Percentiles rank a stretch among this genome's conserved stretches.
phyloP scores from a whole-genome alignment of 2,113 vertebrate genomes.

The Copsychus sechellarum region DNA sequence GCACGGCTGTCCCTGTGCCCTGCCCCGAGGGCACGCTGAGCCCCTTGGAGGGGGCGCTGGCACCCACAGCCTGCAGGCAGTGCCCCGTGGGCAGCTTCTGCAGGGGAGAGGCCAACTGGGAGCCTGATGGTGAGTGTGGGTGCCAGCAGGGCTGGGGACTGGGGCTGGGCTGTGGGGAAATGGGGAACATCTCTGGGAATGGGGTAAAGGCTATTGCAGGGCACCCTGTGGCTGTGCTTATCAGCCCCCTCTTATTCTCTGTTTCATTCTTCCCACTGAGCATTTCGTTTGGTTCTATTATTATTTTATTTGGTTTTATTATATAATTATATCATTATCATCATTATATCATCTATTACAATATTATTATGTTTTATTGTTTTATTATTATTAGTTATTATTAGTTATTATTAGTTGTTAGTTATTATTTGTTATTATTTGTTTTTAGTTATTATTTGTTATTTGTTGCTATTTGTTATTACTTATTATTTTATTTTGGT shows the following conservation, averaged over 20 bases:
- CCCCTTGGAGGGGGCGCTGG: slow-evolving; percentile 70
- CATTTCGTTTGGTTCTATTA: background rate
- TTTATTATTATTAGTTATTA: background rate
- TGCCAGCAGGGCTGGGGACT: accelerated
- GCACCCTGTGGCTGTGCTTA: background rate
- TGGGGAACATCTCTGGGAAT: accelerated
- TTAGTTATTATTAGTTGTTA: too few species aligned
- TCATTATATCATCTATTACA: background rate
- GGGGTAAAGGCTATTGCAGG: background rate
- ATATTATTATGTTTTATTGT: background rate
- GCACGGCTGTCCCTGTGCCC: slow-evolving; percentile 68
- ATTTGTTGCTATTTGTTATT: background rate
- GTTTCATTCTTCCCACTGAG: background rate
- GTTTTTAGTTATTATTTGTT: too few species aligned
- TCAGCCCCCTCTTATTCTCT: background rate
- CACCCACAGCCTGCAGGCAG: slow-evolving; percentile 73
- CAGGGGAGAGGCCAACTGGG: slow-evolving; percentile 75
- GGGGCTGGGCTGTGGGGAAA: background rate
- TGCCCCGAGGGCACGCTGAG: slow-evolving; percentile 85
- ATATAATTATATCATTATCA: background rate
- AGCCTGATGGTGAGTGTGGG: slow-evolving; percentile 80
- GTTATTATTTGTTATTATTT: too few species aligned
- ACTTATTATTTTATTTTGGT: background rate
- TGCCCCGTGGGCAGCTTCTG: slow-evolving; percentile 86
- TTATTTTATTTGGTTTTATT: background rate